A percentile compares a stretch with the other conserved stretches of the same genome.
These are phyloP conservation scores for Ornithorhynchus anatinus DNA, from an alignment of 2,113 vertebrate genomes.

Conservation along the genomic window DNA sequence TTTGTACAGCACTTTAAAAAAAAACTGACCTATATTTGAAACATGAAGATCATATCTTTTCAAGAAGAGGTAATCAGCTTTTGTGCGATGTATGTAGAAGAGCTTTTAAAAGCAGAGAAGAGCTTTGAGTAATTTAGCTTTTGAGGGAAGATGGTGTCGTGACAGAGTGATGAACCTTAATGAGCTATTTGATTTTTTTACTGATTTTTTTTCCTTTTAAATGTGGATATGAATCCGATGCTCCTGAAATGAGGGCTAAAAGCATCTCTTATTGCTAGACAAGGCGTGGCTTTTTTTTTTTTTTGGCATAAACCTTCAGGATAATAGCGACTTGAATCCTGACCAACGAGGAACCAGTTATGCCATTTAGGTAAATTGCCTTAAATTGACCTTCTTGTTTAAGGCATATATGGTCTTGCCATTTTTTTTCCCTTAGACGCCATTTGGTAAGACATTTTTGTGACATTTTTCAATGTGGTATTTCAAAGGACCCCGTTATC, in stretches of 20 bases:
- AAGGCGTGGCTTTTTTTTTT: conserved; percentile 34
- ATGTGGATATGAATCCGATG: conserved; percentile 43
- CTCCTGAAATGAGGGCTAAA: conserved; percentile 52
- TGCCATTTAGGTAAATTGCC: conserved; percentile 56
- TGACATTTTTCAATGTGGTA: too few relatives aligned
- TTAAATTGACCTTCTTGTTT: conserved; percentile 39
- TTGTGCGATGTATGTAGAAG: conserved; percentile 49
- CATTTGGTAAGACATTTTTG: neutral
- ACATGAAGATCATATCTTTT: conserved; percentile 68
- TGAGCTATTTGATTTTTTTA: conserved; percentile 65
- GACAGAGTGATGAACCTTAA: conserved; percentile 67
- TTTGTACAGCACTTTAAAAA: conserved; percentile 69
- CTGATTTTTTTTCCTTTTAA: conserved; percentile 56
- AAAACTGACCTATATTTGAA: conserved; percentile 66
- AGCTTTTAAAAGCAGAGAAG: conserved; percentile 66
- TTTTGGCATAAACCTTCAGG: conserved; percentile 26
- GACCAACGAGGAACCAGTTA: conserved; percentile 55
- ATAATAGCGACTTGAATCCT: conserved; percentile 59
- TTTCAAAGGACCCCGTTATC: too few relatives aligned
- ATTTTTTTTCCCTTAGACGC: neutral
- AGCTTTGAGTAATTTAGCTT: conserved; percentile 41
- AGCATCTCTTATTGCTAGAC: conserved; percentile 40
- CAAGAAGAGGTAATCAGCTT: conserved; percentile 66
- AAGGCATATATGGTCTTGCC: neutral
- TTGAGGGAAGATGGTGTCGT: conserved; percentile 57